These are phyloP conservation scores for Aplidium turbinatum DNA, from an alignment of 23 tunicate genomes.

Conservation along the genomic window DNA sequence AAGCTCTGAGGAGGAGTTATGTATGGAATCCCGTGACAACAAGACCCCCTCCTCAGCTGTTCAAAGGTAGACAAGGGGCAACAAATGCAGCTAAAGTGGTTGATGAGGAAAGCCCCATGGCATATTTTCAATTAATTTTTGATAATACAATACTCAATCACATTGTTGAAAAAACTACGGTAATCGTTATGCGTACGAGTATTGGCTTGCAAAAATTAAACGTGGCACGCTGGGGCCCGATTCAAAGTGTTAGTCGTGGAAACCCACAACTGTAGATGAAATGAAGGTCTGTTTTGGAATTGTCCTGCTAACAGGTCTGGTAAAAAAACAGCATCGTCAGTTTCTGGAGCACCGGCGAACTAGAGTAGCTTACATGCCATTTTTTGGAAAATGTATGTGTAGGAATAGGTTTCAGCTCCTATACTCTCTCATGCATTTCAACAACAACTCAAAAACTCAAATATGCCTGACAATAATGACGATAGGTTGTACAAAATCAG, in stretches of 20 bases:
- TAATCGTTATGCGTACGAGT: too few species aligned
- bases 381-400: conserved; percentile 18
- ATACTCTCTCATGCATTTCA: conserved; percentile 25
- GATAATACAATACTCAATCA: too few species aligned
- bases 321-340: conserved; percentile 11
- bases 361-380: conserved; percentile 4
- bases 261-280: not conserved
- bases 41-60: too few species aligned
- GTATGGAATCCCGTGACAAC: too few species aligned
- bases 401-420: conserved; percentile 29
- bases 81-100: too few species aligned
- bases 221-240: too few species aligned
- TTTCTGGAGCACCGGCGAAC: not conserved
- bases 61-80: too few species aligned
- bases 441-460: conserved; percentile 1
- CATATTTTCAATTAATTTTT: too few species aligned
- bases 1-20: too few species aligned
- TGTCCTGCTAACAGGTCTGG: conserved; percentile 27
- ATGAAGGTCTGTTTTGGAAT: conserved; percentile 10
- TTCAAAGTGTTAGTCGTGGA: conserved; percentile 1
- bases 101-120: too few species aligned
- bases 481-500: conserved; percentile 32
- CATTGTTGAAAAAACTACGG: too few species aligned
- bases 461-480: conserved; percentile 5
- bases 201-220: too few species aligned